Percentiles rank a stretch among this genome's conserved stretches.
Evolutionary conservation across 2,797 vertebrate species (phyloP).

Genomic region (Pangasius mekongensis): DNA sequence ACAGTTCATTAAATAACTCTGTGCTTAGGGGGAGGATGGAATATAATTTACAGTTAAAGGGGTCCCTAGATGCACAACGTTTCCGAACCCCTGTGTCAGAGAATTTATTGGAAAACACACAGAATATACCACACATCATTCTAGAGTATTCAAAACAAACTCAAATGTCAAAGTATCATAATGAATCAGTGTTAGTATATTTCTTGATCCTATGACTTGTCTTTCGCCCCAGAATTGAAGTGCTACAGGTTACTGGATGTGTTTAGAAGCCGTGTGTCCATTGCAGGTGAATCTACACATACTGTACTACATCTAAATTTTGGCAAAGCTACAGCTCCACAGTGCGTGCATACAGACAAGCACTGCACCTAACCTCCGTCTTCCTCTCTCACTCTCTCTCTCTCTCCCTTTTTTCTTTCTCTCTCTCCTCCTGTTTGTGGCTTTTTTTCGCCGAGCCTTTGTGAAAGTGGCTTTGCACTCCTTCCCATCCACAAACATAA

Average conservation of each 20-base stretch:
- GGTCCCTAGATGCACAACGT: neutral
- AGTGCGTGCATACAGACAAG: neutral
- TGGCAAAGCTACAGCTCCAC: neutral
- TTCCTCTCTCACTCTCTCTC: neutral
- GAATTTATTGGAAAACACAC: neutral
- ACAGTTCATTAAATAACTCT: neutral
- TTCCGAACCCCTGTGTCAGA: neutral
- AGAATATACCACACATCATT: neutral
- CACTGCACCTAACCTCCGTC: constrained; percentile 14
- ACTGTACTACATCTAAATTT: neutral
- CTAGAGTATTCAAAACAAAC: neutral
- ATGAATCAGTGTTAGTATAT: neutral
- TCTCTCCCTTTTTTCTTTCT: neutral
- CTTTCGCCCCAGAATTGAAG: neutral
- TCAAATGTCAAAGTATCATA: neutral
- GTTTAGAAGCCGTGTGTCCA: neutral
- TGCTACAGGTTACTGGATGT: neutral
- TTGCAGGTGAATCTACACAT: neutral
- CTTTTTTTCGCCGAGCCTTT: constrained; percentile 47
- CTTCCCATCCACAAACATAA: constrained; percentile 62
- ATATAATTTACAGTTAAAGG: neutral
- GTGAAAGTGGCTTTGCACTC: constrained; percentile 55
- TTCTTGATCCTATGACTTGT: neutral
- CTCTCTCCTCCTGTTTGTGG: constrained; percentile 41
- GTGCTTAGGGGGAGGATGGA: neutral